Percentiles rank a stretch among this genome's conserved stretches.
phyloP scores from a whole-genome alignment of 2,113 vertebrate species.

The Hylia prasina region DNA sequence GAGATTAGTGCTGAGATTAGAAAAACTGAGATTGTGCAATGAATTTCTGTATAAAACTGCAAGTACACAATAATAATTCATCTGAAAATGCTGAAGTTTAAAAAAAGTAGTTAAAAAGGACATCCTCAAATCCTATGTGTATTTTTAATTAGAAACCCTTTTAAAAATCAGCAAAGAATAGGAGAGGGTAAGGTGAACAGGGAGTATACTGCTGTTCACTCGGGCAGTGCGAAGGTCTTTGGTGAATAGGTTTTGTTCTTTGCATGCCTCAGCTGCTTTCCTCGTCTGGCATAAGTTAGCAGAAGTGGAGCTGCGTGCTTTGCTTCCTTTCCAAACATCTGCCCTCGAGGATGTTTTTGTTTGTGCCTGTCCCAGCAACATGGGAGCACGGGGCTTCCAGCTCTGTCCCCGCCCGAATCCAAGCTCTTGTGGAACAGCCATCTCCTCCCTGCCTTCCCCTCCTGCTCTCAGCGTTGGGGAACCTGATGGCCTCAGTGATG shows the following conservation, averaged over 20 bases:
- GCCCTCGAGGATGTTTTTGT: neutral
- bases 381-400: fast-evolving
- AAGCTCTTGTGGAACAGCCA: fast-evolving
- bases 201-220: neutral
- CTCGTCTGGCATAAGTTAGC: neutral
- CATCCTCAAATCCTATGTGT: neutral
- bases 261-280: neutral
- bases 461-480: fast-evolving
- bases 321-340: conserved; percentile 7
- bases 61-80: neutral
- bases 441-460: neutral
- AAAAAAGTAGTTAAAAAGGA: neutral
- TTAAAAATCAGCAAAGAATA: neutral
- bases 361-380: neutral
- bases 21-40: neutral
- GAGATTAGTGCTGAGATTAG: neutral
- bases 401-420: fast-evolving
- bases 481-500: fast-evolving
- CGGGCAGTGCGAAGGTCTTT: fast-evolving
- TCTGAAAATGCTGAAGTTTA: neutral
- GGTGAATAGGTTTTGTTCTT: neutral
- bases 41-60: neutral
- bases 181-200: neutral
- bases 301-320: neutral
- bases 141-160: neutral